A percentile compares a stretch with the other conserved stretches of the same genome.
Conservation (phyloP, 2,888 invertebrate species). For the Incurvaria masculella region DNA sequence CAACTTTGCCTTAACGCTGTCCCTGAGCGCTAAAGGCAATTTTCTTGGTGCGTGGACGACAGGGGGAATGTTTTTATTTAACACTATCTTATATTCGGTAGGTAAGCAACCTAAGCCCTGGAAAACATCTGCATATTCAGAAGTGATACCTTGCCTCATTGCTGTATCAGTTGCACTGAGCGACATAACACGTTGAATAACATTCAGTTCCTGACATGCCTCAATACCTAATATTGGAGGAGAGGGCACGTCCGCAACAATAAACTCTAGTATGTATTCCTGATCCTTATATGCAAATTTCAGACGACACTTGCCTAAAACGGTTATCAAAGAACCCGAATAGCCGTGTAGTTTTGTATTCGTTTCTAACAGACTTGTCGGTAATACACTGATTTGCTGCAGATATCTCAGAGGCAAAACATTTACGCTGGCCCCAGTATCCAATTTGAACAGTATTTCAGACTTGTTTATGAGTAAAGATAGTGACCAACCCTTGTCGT, state of each 20-base stretch:
- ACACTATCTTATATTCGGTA: constrained; percentile 11
- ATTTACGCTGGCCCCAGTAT: not conserved
- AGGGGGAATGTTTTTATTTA: constrained; percentile 9
- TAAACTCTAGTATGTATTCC: not conserved
- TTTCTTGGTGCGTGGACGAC: constrained; percentile 13
- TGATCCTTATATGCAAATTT: constrained; percentile 1
- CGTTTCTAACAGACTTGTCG: not conserved
- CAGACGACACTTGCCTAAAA: constrained; percentile 4
- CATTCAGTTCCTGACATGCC: constrained; percentile 14
- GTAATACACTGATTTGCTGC: not conserved
- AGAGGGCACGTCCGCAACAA: not conserved
- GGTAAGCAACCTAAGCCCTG: constrained; percentile 12
- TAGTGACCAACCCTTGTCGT: not conserved
- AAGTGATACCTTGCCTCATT: not conserved
- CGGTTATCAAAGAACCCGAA: not conserved
- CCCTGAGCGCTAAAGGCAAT: constrained; percentile 6
- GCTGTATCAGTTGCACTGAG: not conserved
- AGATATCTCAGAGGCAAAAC: constrained; percentile 1
- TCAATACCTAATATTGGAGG: not conserved
- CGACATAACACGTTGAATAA: constrained; percentile 10
- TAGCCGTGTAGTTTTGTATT: not conserved
- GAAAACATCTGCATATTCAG: constrained; percentile 11
- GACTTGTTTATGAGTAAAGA: not conserved
- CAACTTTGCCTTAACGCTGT: constrained; percentile 8
- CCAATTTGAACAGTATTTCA: not conserved